A percentile compares a stretch with the other conserved stretches of the same genome.
Evolutionary conservation across 1,140 invertebrate genomes (phyloP).

Genomic region (Pantala flavescens): DNA sequence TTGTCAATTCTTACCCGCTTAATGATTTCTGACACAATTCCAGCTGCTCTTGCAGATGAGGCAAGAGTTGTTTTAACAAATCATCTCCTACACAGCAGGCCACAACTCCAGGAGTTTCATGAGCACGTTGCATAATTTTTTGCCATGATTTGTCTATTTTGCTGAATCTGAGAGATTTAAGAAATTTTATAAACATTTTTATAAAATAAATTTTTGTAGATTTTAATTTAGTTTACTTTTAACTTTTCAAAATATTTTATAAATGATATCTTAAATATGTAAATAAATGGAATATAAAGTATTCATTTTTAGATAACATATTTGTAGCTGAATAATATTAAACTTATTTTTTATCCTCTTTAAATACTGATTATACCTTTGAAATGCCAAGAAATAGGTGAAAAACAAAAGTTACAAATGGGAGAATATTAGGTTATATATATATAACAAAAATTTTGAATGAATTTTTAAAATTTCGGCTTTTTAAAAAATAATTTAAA

Average conservation of each 20-base stretch:
- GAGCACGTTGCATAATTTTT: conserved; percentile 91
- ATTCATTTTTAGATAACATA: too few relatives aligned
- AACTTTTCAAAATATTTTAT: too few relatives aligned
- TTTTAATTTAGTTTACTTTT: too few relatives aligned
- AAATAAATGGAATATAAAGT: conserved; percentile 5
- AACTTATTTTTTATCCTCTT: too few relatives aligned
- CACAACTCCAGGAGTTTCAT: conserved; percentile 90
- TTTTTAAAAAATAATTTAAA: too few relatives aligned
- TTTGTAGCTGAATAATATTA: too few relatives aligned
- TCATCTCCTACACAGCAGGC: conserved; percentile 94
- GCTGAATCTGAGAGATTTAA: conserved; percentile 52
- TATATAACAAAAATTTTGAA: too few relatives aligned
- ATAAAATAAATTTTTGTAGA: neutral
- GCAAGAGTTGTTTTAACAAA: conserved; percentile 78
- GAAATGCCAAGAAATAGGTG: too few relatives aligned
- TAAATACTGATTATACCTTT: too few relatives aligned
- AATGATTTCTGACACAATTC: conserved; percentile 95
- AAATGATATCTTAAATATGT: neutral
- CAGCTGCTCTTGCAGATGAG: conserved; percentile 92
- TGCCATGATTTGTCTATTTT: conserved; percentile 98
- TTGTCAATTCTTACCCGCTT: conserved; percentile 54
- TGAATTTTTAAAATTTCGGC: too few relatives aligned
- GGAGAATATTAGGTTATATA: too few relatives aligned
- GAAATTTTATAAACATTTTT: neutral
- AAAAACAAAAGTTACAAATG: too few relatives aligned